A percentile compares a stretch with the other conserved stretches of the same genome.
Evolutionary conservation across 2,888 invertebrate genomes (phyloP).

Genomic region (Drosophila diplacantha): DNA sequence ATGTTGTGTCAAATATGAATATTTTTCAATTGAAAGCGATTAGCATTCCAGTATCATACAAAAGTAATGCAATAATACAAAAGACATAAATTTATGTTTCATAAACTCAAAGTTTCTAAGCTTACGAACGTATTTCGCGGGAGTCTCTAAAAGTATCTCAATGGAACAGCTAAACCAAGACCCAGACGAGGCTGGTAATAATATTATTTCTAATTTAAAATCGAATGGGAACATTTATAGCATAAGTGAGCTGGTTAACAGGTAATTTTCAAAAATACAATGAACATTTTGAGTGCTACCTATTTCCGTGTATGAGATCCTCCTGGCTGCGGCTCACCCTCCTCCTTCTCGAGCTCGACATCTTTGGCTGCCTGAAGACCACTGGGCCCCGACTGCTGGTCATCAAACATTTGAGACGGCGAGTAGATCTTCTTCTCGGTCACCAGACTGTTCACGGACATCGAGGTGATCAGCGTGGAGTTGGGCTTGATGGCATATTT

Average conservation of each 20-base stretch:
- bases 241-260: not conserved
- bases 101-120: no score
- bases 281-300: no score
- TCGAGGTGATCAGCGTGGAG: slow-evolving; percentile 71
- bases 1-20: no score
- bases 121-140: no score
- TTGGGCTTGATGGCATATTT: slow-evolving; percentile 71
- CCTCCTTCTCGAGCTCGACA: not conserved
- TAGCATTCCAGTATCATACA: no score
- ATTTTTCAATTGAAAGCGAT: no score
- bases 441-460: slow-evolving; percentile 65
- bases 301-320: not conserved
- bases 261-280: slow-evolving; percentile 6
- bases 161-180: no score
- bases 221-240: not conserved
- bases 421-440: slow-evolving; percentile 56
- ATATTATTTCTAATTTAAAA: no score
- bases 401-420: slow-evolving; percentile 1
- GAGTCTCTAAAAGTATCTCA: no score
- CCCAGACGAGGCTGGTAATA: no score
- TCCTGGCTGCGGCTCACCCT: not conserved
- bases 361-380: slow-evolving; percentile 1
- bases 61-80: no score
- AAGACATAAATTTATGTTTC: no score
- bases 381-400: slow-evolving; percentile 6